Evolutionary conservation across 2,797 vertebrate genomes (phyloP).

Genomic region (Novumbra hubbsi): DNA sequence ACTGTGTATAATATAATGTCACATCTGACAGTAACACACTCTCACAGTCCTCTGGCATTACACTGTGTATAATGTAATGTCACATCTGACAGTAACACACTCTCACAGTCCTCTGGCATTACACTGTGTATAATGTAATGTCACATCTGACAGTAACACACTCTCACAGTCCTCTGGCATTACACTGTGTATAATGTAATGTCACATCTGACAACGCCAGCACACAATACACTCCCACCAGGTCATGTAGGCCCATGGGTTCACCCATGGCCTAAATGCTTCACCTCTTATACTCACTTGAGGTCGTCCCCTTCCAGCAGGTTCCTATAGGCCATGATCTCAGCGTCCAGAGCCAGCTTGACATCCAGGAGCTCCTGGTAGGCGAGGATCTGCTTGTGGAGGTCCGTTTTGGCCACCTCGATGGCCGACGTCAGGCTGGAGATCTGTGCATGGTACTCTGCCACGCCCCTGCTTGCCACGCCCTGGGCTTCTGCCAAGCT

Average conservation of each 20-base stretch:
- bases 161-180: no score
- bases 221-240: background rate
- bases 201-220: background rate
- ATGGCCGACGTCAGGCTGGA: slow-evolving; percentile 59
- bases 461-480: slow-evolving; percentile 55
- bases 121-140: no score
- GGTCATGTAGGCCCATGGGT: background rate
- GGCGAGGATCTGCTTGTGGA: slow-evolving; percentile 64
- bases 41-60: background rate
- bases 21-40: background rate
- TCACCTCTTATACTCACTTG: slow-evolving; percentile 47
- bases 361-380: slow-evolving; percentile 67
- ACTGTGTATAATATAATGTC: background rate
- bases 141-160: background rate
- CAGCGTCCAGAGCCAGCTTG: slow-evolving; percentile 64
- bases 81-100: background rate
- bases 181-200: no score
- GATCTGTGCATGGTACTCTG: slow-evolving; percentile 61
- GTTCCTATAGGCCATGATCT: slow-evolving; percentile 65
- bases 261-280: background rate
- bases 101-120: background rate
- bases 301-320: slow-evolving; percentile 64
- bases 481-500: slow-evolving; percentile 57
- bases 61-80: background rate
- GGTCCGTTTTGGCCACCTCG: slow-evolving; percentile 61